phyloP scores from a whole-genome alignment of 2,797 vertebrate genomes.

The Hoplostethus mediterraneus region DNA sequence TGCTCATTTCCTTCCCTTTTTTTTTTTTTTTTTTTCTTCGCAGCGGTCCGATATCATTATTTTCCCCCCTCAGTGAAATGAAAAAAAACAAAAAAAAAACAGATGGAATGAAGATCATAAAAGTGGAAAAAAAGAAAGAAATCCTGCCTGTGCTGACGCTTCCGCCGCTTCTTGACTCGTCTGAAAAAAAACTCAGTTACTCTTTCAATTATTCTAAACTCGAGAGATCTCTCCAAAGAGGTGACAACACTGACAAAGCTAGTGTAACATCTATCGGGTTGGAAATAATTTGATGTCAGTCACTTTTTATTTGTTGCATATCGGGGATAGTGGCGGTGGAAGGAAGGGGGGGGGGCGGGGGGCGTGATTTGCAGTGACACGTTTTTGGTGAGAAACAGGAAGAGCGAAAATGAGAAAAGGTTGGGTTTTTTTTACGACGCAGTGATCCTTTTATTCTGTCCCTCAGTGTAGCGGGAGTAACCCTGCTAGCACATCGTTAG shows the following conservation, averaged over 20 bases:
- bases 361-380: constrained; percentile 57
- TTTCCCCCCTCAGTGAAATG: constrained; percentile 52
- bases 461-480: constrained; percentile 69
- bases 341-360: neutral
- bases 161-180: constrained; percentile 62
- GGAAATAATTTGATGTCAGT: constrained; percentile 85
- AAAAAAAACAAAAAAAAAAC: constrained; percentile 9
- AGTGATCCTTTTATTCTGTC: constrained; percentile 63
- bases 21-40: constrained; percentile 60
- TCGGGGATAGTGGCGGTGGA: constrained; percentile 51
- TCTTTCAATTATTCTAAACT: constrained; percentile 85
- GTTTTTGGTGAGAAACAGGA: constrained; percentile 12
- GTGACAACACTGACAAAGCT: constrained; percentile 82
- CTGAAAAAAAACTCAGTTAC: constrained; percentile 76
- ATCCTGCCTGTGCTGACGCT: constrained; percentile 52
- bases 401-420: constrained; percentile 71
- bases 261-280: constrained; percentile 78
- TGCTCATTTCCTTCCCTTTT: constrained; percentile 63
- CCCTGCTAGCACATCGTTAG: constrained; percentile 48
- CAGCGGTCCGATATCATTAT: constrained; percentile 75
- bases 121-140: constrained; percentile 36
- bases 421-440: constrained; percentile 64
- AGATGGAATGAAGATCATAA: constrained; percentile 58
- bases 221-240: constrained; percentile 71
- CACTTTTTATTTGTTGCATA: constrained; percentile 78